phyloP scores from a whole-genome alignment of 2,113 vertebrate species.

The Solea solea region DNA sequence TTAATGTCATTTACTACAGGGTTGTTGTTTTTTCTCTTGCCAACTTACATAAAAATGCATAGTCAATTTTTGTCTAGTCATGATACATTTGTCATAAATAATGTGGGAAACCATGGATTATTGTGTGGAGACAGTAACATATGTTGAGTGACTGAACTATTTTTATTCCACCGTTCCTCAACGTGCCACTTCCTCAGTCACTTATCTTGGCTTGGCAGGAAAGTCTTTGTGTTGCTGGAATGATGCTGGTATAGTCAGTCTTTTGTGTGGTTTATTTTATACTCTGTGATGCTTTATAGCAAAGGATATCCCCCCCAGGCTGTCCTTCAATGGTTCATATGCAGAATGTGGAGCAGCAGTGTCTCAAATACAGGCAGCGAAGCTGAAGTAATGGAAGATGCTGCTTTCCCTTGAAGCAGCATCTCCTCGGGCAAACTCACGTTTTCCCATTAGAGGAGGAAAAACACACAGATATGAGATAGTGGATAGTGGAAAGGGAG shows the following conservation, averaged over 20 bases:
- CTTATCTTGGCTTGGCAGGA: slow-evolving; percentile 14
- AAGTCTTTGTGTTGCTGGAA: slow-evolving; percentile 31
- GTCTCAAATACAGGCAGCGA: slow-evolving; percentile 63
- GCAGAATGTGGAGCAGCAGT: slow-evolving; percentile 49
- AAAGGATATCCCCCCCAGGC: slow-evolving; percentile 67
- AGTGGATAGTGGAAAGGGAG: neutral
- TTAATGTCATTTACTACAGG: too few species aligned
- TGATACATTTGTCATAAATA: neutral
- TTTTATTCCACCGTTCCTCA: slow-evolving; percentile 11
- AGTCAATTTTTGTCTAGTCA: too few species aligned
- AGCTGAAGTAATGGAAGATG: slow-evolving; percentile 64
- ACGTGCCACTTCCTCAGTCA: slow-evolving; percentile 10
- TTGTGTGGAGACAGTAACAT: neutral
- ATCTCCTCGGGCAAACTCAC: slow-evolving; percentile 51
- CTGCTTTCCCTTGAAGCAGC: slow-evolving; percentile 54
- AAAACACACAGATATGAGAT: slow-evolving; percentile 27
- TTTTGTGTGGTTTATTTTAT: slow-evolving; percentile 69
- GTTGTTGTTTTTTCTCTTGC: too few species aligned
- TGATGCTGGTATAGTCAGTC: slow-evolving; percentile 27
- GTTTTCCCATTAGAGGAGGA: slow-evolving; percentile 37
- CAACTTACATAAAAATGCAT: too few species aligned
- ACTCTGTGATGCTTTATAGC: slow-evolving; percentile 45
- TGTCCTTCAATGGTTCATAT: slow-evolving; percentile 50
- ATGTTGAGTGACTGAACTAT: neutral
- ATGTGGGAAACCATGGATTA: neutral